Evolutionary conservation across 2,113 vertebrate genomes (phyloP), one percentile per base, ranked within the genome.

Genomic region (Cichladusa arquata): DNA sequence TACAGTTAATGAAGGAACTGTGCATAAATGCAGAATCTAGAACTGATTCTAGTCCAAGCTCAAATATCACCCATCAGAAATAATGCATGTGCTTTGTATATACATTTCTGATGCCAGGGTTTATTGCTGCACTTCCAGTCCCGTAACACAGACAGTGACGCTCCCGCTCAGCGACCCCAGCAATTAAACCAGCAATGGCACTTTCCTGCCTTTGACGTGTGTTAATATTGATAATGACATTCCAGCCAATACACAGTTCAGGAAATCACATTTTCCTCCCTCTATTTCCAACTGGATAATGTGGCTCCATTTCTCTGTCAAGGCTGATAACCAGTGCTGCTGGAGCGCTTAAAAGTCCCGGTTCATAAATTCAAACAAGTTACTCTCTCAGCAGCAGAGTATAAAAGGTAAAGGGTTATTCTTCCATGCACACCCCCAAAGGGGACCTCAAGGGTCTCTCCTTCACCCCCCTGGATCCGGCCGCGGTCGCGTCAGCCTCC

Each of bases 381-480:
- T 19, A 12, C n/a, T 48, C 23, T 1, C 6, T 15, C 26, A 64
- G 53, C 48, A 64, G n/a, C 58, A 10, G 19, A 33, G 48, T 16
- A 12, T 8, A 23, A 61, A 69, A 36, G 51, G 56, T 0, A n/a
- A 56, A 57, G 42, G 42, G 8, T 10, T 25, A 3, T 22, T 38
- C 18, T 26, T 7, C 34, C 54, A 4, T 0, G 15, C 13, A 16
- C 9, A 19, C 34, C 8, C 38, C 6, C 18, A 29, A 5, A 8
- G n/a, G 47, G 15, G 10, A 4, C 10, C 50, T 4, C 3, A 12
- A 7, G 22, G 29, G 19, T 36, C 11, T 36, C 23, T 9, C 65
- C 26, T 19, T 4, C 20, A 18, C 1, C 28, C 9, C 2, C 31
- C 2, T 0, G 56, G 19, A 6, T 36, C 8, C 10, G 24, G 40